Evolutionary conservation across 2,797 vertebrate genomes (phyloP), one percentile per base, ranked within the genome.

Genomic region (Sciurus carolinensis): DNA sequence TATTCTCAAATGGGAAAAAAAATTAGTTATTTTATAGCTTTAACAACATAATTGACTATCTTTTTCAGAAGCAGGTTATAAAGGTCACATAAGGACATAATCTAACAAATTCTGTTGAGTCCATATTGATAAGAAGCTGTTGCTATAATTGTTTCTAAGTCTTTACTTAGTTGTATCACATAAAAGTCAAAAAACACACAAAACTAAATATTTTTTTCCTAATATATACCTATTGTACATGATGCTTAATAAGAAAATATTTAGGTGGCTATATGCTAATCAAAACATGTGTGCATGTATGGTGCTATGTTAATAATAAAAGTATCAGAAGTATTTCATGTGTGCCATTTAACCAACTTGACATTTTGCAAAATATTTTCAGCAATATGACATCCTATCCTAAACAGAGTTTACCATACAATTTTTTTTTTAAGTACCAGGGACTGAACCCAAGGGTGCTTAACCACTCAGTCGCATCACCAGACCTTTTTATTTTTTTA

Each of bases 311-410:
- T 95, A 96, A 73, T 91, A 96, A 85, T 88, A 82, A 59, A 84
- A 87, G 36, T 20, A 71, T 28, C 62, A 64, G 82, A 94, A 90
- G 47, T 20, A 76, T 62, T 83, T 87, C 15, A 42, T 66, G 26
- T n/a, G 33, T 77, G 91, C 66, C 71, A 85, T 64, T 64, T 77
- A 84, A 90, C n/a, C 22, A 73, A 42, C 36, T 47, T 76, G 73
- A 72, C 82, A 91, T 71, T 87, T 94, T 94, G 50, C 30, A 90
- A 92, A 94, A 76, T 83, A 76, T 88, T 86, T 88, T 95, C 28
- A 84, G 71, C 7, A 39, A 5, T 52, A 47, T 52, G n/a, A 24
- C 59, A 59, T 26, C 24, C 59, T 26, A 59, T 59, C 24, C 59
- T 59, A 26, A 59, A 59, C 6, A 79, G 13, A 89, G 8, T 33